A percentile compares a stretch with the other conserved stretches of the same genome.
These are phyloP conservation scores for Aleiodes leptofemur DNA, from an alignment of 2,888 invertebrate species.

Conservation along the genomic window DNA sequence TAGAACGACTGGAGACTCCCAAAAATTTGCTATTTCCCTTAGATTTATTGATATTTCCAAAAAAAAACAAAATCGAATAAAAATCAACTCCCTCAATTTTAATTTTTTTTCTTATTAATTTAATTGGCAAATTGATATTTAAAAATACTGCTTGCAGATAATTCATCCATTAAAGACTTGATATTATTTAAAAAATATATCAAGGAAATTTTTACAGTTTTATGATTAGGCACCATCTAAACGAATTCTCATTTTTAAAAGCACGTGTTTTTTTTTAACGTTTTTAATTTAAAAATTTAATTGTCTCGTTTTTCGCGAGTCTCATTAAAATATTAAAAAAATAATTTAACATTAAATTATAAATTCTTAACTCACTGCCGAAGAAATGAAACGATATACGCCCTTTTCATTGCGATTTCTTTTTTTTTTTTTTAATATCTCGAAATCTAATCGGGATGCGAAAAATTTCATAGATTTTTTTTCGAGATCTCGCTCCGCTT, in stretches of 20 bases:
- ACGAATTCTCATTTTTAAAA: slow-evolving; percentile 1
- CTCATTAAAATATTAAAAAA: not conserved
- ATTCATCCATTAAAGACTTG: not conserved
- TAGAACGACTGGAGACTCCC: not conserved
- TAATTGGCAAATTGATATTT: slow-evolving; percentile 2
- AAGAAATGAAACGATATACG: too few relatives aligned
- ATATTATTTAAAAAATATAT: slow-evolving; percentile 30
- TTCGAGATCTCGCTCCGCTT: too few relatives aligned
- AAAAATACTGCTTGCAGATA: slow-evolving; percentile 21
- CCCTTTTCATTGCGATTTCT: too few relatives aligned
- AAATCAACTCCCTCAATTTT: not conserved
- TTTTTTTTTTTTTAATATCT: too few relatives aligned
- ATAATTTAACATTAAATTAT: slow-evolving; percentile 1
- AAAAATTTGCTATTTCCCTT: not conserved
- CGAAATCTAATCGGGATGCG: not conserved
- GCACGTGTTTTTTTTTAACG: not conserved
- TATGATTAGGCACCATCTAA: not conserved
- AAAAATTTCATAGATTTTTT: not conserved
- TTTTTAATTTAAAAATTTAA: not conserved
- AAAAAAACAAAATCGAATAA: not conserved
- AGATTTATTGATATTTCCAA: not conserved
- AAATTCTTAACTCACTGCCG: too few relatives aligned
- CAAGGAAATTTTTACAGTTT: not conserved
- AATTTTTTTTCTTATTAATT: not conserved
- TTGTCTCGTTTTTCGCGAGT: not conserved